Base-by-base conservation (phyloP, 1,140 invertebrate species). In the Magallana angulata region DNA sequence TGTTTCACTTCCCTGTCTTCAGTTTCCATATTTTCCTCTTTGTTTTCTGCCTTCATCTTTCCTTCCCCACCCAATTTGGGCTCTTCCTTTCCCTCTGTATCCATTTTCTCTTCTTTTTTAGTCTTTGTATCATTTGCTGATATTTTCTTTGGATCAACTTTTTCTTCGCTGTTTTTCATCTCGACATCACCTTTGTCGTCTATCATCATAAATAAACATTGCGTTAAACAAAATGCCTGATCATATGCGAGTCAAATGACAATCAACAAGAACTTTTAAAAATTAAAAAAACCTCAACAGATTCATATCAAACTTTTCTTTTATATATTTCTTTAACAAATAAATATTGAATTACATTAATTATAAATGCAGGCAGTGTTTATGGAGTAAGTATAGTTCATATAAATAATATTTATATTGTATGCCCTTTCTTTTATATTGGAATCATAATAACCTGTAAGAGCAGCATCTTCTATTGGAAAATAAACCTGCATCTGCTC, bases 401-500 rank as follows among this genome's bases (percentile, higher is more conserved):
- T 48, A 48, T 48, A 48, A 48, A 48, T 4, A 4, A 4, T 48
- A 4, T 48, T 3, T 4, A 48, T 48, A 4, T 5, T 48, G 36
- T 48, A 48, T 48, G 36, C 36, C 0, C 36, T 3, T 48, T 48
- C 36, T 48, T 48, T 48, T 3, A 48, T 48, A 48, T 4, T 48
- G 36, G 36, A 48, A 3, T 48, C 5, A 48, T 48, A 48, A 48
- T 48, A 4, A 48, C 36, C 36, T 48, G 36, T 48, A 48, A 48
- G 0, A 11, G 24, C 24, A 30, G 24, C 1, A 12, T 76, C 68
- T 6, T 57, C 16, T 8, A 90, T 18, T 18, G 97, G 96, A 94
- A 98, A 98, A 94, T 97, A 97, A 87, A 96, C 94, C 91, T 97
- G 96, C 92, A 98, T 93, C 12, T 97, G 92, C 14, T 96, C 96